Percentiles rank a stretch among this genome's conserved stretches.
These are phyloP conservation scores for Dicrurus megarhynchus DNA, from an alignment of 2,113 vertebrate species.

Conservation along the genomic window DNA sequence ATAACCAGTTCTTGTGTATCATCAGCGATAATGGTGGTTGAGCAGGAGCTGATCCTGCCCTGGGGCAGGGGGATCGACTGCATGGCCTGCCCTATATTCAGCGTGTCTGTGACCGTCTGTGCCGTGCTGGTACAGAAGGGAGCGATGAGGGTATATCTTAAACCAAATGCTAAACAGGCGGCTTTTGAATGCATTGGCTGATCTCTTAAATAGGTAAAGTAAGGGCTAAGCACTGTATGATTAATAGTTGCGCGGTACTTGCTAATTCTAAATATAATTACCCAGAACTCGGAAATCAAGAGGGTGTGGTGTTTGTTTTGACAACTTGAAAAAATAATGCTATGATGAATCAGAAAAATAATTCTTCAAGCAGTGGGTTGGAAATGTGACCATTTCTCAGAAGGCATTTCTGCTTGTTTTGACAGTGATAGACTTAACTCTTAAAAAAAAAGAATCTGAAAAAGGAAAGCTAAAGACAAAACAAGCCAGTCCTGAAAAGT, in stretches of 20 bases:
- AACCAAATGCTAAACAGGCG: not conserved
- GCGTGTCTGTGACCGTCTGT: not conserved
- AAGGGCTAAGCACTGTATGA: not conserved
- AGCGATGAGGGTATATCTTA: not conserved
- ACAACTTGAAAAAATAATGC: constrained; percentile 48
- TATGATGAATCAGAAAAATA: constrained; percentile 38
- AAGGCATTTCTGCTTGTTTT: not conserved
- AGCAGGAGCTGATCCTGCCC: constrained; percentile 7
- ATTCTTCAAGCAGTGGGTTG: constrained; percentile 27
- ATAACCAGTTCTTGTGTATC: not conserved
- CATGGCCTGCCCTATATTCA: not conserved
- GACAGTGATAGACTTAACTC: not conserved
- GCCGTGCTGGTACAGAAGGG: not conserved
- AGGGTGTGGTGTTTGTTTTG: constrained; percentile 73
- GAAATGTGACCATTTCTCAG: not conserved
- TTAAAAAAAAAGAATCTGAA: not conserved
- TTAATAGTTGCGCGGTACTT: not conserved
- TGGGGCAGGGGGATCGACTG: not conserved
- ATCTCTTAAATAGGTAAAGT: not conserved
- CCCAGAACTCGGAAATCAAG: constrained; percentile 51
- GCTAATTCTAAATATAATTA: constrained; percentile 24
- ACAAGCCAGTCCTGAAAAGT: not conserved
- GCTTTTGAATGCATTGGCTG: not conserved
- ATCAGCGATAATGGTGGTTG: not conserved
- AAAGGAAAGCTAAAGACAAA: not conserved